Percentiles rank a stretch among this genome's conserved stretches.
Conservation (phyloP, 2,888 invertebrate species). For the Meiosimyza decipiens region DNA sequence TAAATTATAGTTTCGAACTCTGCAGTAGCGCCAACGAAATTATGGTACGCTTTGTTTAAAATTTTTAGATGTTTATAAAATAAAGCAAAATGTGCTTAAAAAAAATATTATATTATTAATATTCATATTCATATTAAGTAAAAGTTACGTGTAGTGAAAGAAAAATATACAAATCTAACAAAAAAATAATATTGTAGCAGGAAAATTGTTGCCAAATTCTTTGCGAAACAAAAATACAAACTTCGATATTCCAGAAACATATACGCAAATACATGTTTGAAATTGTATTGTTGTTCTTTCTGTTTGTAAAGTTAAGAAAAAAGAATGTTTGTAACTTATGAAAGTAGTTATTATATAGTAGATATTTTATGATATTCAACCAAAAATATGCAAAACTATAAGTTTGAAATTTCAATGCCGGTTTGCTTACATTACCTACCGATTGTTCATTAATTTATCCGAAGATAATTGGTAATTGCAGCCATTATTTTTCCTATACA, state of each 20-base stretch:
- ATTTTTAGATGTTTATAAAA: constrained; percentile 11
- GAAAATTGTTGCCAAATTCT: constrained; percentile 58
- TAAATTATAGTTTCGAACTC: not conserved
- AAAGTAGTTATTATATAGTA: not conserved
- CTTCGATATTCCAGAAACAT: constrained; percentile 11
- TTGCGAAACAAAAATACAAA: constrained; percentile 44
- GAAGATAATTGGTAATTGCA: no score
- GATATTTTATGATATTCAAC: no score
- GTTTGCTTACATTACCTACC: no score
- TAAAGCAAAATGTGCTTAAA: not conserved
- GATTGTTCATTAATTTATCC: no score
- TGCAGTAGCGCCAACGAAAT: not conserved
- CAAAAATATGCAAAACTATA: no score
- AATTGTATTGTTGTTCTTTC: not conserved
- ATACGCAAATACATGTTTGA: not conserved
- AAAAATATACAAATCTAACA: not conserved
- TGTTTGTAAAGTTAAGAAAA: not conserved
- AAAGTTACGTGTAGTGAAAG: not conserved
- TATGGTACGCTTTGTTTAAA: not conserved
- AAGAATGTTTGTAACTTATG: not conserved
- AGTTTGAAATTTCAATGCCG: no score
- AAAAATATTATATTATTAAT: not conserved
- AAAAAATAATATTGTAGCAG: constrained; percentile 19
- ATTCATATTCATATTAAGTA: constrained; percentile 9
- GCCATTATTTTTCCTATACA: no score